These are phyloP conservation scores for Chelonia mydas DNA, from an alignment of 2,797 vertebrate species.

Conservation along the genomic window DNA sequence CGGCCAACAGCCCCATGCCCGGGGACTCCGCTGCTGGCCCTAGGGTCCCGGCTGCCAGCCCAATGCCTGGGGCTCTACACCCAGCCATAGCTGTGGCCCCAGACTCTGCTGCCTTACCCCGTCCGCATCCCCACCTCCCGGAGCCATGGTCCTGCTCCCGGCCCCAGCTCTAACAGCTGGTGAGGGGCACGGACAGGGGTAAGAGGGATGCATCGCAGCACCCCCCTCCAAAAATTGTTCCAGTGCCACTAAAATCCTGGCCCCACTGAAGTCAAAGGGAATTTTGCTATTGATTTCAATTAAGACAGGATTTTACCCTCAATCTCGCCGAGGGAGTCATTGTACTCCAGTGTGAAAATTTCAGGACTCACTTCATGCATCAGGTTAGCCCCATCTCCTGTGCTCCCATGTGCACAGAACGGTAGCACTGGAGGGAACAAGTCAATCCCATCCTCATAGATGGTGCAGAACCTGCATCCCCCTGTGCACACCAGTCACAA, in stretches of 20 bases:
- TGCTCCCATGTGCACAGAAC: neutral
- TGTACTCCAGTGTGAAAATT: neutral
- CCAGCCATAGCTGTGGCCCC: neutral
- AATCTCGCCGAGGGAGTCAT: neutral
- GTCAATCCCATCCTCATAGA: neutral
- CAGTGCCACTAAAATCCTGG: neutral
- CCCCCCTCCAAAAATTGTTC: no score
- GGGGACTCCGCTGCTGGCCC: no score
- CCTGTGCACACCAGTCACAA: neutral
- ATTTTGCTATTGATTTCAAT: slow-evolving; percentile 2
- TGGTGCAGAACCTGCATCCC: neutral
- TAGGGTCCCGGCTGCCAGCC: accelerated
- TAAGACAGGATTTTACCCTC: neutral
- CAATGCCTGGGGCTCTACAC: neutral
- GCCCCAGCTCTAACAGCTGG: no score
- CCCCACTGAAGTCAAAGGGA: neutral
- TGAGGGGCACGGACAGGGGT: no score
- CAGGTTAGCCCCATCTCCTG: neutral
- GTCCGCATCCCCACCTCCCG: no score
- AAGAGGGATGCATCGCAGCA: no score
- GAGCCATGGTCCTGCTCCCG: no score
- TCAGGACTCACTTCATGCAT: neutral
- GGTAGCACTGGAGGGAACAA: neutral
- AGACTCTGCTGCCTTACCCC: no score
- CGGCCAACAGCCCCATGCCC: no score